Evolutionary conservation across 2,113 vertebrate genomes (phyloP), one percentile per base, ranked within the genome.

Genomic region (Mionectes macconnelli): DNA sequence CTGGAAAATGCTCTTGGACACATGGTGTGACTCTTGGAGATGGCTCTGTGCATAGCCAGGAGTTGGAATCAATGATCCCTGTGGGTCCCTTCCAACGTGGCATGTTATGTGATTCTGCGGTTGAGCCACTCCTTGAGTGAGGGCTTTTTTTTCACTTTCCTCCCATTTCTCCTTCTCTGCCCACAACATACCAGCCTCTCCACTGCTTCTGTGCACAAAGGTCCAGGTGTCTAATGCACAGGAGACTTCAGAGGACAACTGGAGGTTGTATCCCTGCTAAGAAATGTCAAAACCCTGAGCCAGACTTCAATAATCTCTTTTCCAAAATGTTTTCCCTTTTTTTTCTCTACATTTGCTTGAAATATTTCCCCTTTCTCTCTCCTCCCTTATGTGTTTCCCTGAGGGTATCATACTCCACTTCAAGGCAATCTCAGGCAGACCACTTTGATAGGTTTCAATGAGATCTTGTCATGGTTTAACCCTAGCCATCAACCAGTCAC

Each of bases 241-340:
- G 1, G 4, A 15, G 8, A 45, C 40, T 45, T 28, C 3, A 3
- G 37, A 89, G 23, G 19, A 57, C 24, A 81, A 14, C 0, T 74
- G 25, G 22, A 74, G 3, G 8, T 19, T 77, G 8, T 25, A n/a
- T 35, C n/a, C 15, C 21, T 5, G 1, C 18, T 45, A 64, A 50
- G 28, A 68, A 73, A 17, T 52, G 13, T 39, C 30, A 79, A 83
- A 85, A 75, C 8, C 24, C 30, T 64, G 9, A 30, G 30, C 9
- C 33, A 72, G 21, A 33, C 37, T 33, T 8, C 14, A 72, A 23
- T 68, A 22, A 67, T 25, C 4, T 52, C 3, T 9, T 64, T 63
- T 64, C 23, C 14, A 31, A 37, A 19, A 1, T 15, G 62, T n/a
- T 18, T 8, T 4, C 1, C 0, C 3, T 17, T 24, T 82, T 68